Percentiles rank a stretch among this genome's conserved stretches.
Conservation (phyloP, 2,888 invertebrate genomes). For the Reticulitermes lucifugus region DNA sequence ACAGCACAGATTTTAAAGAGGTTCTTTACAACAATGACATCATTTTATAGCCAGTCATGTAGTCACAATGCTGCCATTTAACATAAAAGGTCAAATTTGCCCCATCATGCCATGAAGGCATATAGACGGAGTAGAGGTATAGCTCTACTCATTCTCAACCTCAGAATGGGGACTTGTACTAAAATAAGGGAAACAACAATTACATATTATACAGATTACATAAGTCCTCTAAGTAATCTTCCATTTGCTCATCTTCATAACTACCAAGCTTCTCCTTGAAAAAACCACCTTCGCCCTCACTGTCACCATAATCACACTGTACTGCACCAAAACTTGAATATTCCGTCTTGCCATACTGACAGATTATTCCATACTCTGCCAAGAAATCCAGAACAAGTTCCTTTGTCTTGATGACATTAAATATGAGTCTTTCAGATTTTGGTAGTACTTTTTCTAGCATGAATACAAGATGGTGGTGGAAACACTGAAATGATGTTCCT, state of each 20-base stretch:
- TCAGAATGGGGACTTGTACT: too few species aligned
- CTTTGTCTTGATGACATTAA: slow-evolving; percentile 78
- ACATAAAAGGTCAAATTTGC: too few species aligned
- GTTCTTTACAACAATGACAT: too few species aligned
- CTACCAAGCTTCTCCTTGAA: background rate
- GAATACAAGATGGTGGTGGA: slow-evolving; percentile 96
- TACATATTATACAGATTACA: background rate
- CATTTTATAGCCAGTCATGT: too few species aligned
- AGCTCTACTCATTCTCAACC: too few species aligned
- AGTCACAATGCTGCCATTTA: too few species aligned
- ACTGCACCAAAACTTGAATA: background rate
- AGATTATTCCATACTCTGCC: background rate
- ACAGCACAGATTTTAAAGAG: too few species aligned
- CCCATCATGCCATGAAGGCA: too few species aligned
- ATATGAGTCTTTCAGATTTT: slow-evolving; percentile 77
- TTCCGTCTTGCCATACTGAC: background rate
- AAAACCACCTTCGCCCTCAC: background rate
- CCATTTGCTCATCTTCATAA: background rate
- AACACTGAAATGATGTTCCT: slow-evolving; percentile 79
- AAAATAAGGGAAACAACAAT: too few species aligned
- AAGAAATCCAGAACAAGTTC: slow-evolving; percentile 27
- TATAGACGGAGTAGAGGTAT: too few species aligned
- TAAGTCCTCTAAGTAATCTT: slow-evolving; percentile 10
- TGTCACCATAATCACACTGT: slow-evolving; percentile 1
- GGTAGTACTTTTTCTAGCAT: slow-evolving; percentile 90